Evolutionary conservation across 2,888 invertebrate genomes (phyloP), one percentile per base, ranked within the genome.

Genomic region (Yponomeuta evonymella): DNA sequence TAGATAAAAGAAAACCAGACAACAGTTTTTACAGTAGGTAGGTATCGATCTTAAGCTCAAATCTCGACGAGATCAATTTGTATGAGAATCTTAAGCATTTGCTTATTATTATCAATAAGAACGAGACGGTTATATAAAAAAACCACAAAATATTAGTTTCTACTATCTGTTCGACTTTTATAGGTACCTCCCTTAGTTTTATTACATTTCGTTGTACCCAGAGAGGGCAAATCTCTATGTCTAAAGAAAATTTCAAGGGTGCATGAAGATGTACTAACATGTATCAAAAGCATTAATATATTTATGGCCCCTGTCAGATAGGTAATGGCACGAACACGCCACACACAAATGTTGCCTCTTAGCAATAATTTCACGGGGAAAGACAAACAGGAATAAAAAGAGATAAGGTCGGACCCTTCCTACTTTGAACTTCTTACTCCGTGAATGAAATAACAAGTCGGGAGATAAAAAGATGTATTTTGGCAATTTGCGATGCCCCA

Each of bases 251-350:
- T 64, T 64, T 29, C 51, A 67, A 63, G 67, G 62, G 67, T 43
- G 70, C 58, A 71, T 23, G 58, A 67, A 33, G 43, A 83, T 82
- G 81, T 78, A 58, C 23, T 36, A 76, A 81, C 80, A 81, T 84
- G 88, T 87, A 84, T 82, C 83, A 78, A 76, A 80, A 75, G 79
- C 82, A 83, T 85, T 87, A 86, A 89, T 85, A 87, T 90, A 90
- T 90, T 91, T 89, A 90, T 89, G 84, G 83, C 82, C 79, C 82
- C 87, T 87, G 88, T 88, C 89, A 84, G 77, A 79, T 89, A 89
- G 89, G 91, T 91, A 90, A 91, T 90, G 90, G 89, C 79, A 88
- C 82, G 90, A 89, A 91, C 87, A 89, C 87, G 89, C 89, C 88
- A 83, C 87, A 83, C 65, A 83, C 65, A 82, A 85, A 84, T 83